A percentile compares a stretch with the other conserved stretches of the same genome.
phyloP scores from a whole-genome alignment of 2,888 invertebrate genomes.

The Lamproptera curius region DNA sequence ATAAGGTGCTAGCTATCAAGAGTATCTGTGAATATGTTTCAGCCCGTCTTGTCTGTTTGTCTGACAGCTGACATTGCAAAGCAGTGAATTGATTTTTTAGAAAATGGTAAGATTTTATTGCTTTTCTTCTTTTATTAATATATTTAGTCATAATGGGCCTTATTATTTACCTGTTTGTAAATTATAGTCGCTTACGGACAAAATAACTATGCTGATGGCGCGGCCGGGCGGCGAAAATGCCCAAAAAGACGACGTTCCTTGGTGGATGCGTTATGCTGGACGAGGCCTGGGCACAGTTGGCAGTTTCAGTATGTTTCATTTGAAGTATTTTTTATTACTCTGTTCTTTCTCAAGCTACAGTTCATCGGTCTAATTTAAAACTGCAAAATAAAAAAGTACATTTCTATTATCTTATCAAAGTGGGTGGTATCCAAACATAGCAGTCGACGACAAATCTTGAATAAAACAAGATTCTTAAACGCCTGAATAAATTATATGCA shows the following conservation, averaged over 20 bases:
- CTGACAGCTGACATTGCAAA: slow-evolving; percentile 52
- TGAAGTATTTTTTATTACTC: slow-evolving; percentile 82
- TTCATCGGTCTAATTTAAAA: neutral
- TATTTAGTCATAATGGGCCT: too few species aligned
- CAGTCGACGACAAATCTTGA: neutral
- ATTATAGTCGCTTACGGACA: slow-evolving; percentile 86
- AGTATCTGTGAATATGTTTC: slow-evolving; percentile 22
- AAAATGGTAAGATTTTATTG: slow-evolving; percentile 60
- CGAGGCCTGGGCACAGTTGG: slow-evolving; percentile 90
- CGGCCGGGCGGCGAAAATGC: slow-evolving; percentile 88
- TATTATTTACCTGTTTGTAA: slow-evolving; percentile 40
- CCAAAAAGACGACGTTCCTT: slow-evolving; percentile 89
- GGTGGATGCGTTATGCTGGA: slow-evolving; percentile 93
- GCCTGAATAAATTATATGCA: neutral
- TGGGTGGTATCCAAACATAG: slow-evolving; percentile 25
- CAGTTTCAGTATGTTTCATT: slow-evolving; percentile 88
- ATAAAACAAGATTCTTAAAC: neutral
- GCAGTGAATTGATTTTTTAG: slow-evolving; percentile 72
- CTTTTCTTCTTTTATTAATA: slow-evolving; percentile 35
- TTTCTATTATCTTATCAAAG: slow-evolving; percentile 30
- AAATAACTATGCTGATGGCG: slow-evolving; percentile 87
- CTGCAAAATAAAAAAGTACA: neutral
- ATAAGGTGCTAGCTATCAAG: too few species aligned
- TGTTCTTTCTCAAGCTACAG: slow-evolving; percentile 17
- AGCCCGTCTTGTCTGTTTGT: slow-evolving; percentile 11